These are phyloP conservation scores for Scleropages formosus DNA, from an alignment of 2,797 vertebrate genomes.

Conservation along the genomic window DNA sequence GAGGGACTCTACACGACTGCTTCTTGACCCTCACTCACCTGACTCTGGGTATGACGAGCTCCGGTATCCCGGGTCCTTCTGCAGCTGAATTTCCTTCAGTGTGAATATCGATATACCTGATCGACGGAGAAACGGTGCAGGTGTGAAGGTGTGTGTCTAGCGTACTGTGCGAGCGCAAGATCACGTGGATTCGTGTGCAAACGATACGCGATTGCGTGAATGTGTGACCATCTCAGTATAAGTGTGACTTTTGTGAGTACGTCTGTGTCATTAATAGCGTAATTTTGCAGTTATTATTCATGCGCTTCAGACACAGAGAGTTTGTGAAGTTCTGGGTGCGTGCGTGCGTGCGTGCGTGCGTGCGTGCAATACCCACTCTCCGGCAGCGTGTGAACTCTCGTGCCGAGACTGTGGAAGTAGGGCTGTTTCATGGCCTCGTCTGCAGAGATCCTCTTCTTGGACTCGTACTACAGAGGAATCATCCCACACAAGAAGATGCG, in stretches of 20 bases:
- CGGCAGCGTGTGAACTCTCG: conserved; percentile 81
- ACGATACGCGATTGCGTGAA: too few species aligned
- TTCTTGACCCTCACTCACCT: conserved; percentile 63
- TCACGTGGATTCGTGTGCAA: neutral
- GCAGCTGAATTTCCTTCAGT: conserved; percentile 95
- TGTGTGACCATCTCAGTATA: too few species aligned
- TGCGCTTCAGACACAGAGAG: too few species aligned
- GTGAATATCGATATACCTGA: conserved; percentile 94
- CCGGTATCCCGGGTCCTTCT: conserved; percentile 98
- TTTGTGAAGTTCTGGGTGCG: too few species aligned
- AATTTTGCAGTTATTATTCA: too few species aligned
- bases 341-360: neutral
- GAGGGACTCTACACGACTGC: neutral
- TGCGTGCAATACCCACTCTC: conserved; percentile 80
- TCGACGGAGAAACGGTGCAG: conserved; percentile 29
- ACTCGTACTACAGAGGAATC: conserved; percentile 80
- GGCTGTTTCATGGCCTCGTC: conserved; percentile 96
- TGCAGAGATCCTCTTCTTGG: conserved; percentile 94
- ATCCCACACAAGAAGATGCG: neutral
- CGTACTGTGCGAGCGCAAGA: neutral
- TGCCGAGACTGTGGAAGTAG: conserved; percentile 92
- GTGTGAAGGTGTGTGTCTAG: neutral
- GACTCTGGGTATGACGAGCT: conserved; percentile 93
- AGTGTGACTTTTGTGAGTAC: too few species aligned
- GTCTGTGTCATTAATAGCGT: too few species aligned